phyloP scores from a whole-genome alignment of 2,797 vertebrate genomes.

The Nannoperca australis region DNA sequence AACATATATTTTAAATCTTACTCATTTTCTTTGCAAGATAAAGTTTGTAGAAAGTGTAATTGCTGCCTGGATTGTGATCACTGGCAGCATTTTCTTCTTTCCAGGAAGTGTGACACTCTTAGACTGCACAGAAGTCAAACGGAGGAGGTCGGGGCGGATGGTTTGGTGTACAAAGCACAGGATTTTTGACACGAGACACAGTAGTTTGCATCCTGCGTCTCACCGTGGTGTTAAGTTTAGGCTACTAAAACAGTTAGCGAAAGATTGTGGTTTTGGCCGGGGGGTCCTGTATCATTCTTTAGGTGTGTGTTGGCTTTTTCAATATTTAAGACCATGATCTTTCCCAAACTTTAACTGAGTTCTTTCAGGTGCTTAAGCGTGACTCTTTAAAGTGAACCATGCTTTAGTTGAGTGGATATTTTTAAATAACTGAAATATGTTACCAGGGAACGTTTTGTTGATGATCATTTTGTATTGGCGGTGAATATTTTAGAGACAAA shows the following conservation, averaged over 20 bases:
- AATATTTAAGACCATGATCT: background rate
- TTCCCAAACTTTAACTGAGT: background rate
- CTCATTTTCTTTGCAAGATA: conserved; percentile 18
- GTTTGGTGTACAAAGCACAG: background rate
- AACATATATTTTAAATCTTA: conserved; percentile 9
- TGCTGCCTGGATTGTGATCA: background rate
- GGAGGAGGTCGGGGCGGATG: background rate
- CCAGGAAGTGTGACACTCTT: conserved; percentile 4
- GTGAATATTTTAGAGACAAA: background rate
- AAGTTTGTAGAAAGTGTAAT: conserved; percentile 9
- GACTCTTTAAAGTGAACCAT: background rate
- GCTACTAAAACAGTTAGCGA: background rate
- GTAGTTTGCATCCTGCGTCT: background rate
- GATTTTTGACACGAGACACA: background rate
- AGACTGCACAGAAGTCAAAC: conserved; percentile 3
- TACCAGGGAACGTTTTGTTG: background rate
- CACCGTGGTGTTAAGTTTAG: background rate
- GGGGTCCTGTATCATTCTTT: background rate
- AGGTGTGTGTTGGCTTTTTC: background rate
- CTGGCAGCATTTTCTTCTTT: background rate
- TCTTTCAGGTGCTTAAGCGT: background rate
- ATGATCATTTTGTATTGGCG: background rate
- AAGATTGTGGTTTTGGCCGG: background rate
- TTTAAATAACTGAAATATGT: background rate
- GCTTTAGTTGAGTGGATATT: background rate